A percentile compares a stretch with the other conserved stretches of the same genome.
phyloP scores from a whole-genome alignment of 1,140 invertebrate genomes.

The Idris sp. region DNA sequence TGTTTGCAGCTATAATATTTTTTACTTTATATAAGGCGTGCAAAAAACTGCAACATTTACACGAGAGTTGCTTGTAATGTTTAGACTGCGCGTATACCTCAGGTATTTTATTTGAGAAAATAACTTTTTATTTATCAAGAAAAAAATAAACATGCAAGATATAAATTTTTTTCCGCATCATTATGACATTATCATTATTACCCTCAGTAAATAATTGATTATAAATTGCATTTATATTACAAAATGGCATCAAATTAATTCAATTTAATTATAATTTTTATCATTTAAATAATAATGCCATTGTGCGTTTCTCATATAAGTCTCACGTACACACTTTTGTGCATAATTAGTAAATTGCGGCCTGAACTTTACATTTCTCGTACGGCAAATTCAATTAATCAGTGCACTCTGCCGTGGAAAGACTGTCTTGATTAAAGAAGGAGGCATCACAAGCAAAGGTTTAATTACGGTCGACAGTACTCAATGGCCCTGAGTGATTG shows the following conservation, averaged over 20 bases:
- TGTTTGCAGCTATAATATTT: conserved; percentile 16
- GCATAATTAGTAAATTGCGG: conserved; percentile 45
- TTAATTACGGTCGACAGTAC: conserved; percentile 44
- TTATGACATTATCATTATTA: too few species aligned
- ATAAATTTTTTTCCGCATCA: too few species aligned
- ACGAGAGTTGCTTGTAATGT: conserved; percentile 10
- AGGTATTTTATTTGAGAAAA: conserved; percentile 39
- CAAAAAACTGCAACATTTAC: conserved; percentile 24
- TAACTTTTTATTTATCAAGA: too few species aligned
- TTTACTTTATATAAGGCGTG: conserved; percentile 19
- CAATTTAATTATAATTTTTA: too few species aligned
- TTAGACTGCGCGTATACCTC: too few species aligned
- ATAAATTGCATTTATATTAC: too few species aligned
- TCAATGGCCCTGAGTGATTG: conserved; percentile 43
- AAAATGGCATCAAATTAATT: too few species aligned
- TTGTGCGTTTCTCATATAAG: neutral
- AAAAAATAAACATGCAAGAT: too few species aligned
- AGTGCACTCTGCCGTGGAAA: conserved; percentile 17
- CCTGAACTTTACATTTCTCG: conserved; percentile 18
- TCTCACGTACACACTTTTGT: neutral
- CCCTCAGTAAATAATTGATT: too few species aligned
- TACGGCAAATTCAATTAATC: conserved; percentile 51
- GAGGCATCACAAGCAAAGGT: conserved; percentile 28
- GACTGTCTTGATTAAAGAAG: conserved; percentile 55
- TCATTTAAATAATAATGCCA: too few species aligned